phyloP scores from a whole-genome alignment of 2,797 vertebrate genomes.

The Gymnoscopelus braueri region DNA sequence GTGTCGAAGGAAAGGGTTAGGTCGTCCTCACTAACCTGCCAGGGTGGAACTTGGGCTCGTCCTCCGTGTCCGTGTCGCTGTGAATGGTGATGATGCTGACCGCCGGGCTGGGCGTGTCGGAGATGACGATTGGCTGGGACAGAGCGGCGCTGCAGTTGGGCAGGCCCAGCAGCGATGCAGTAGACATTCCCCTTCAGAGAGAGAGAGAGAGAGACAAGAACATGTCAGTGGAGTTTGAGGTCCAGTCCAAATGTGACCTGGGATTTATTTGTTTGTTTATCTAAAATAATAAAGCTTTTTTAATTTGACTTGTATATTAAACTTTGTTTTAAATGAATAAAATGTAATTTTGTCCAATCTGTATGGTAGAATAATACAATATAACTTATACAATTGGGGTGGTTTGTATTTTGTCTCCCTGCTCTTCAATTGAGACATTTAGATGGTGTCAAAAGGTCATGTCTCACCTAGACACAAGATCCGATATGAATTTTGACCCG shows the following conservation, averaged over 20 bases:
- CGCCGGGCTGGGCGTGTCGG: constrained; percentile 96
- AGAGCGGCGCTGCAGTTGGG: constrained; percentile 80
- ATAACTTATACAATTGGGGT: too few species aligned
- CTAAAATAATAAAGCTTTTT: too few species aligned
- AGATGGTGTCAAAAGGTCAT: too few species aligned
- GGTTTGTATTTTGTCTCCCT: too few species aligned
- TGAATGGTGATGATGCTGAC: constrained; percentile 99
- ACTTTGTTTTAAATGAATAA: too few species aligned
- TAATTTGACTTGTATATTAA: too few species aligned
- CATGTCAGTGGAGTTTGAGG: not conserved
- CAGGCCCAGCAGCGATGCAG: constrained; percentile 80
- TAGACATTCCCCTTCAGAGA: constrained; percentile 69
- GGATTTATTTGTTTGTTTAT: too few species aligned
- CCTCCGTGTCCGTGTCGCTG: constrained; percentile 97
- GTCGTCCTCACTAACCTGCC: constrained; percentile 80
- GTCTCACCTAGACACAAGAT: too few species aligned
- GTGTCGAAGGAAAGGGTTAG: not conserved
- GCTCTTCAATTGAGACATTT: too few species aligned
- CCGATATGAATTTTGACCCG: too few species aligned
- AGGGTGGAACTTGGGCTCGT: constrained; percentile 94
- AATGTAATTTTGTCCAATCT: too few species aligned
- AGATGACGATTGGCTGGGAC: constrained; percentile 95
- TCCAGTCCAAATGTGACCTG: not conserved
- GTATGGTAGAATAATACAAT: too few species aligned
- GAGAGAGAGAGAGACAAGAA: not conserved